These are phyloP conservation scores for Drosophila leontia DNA, from an alignment of 1,140 invertebrate species.

Conservation along the genomic window DNA sequence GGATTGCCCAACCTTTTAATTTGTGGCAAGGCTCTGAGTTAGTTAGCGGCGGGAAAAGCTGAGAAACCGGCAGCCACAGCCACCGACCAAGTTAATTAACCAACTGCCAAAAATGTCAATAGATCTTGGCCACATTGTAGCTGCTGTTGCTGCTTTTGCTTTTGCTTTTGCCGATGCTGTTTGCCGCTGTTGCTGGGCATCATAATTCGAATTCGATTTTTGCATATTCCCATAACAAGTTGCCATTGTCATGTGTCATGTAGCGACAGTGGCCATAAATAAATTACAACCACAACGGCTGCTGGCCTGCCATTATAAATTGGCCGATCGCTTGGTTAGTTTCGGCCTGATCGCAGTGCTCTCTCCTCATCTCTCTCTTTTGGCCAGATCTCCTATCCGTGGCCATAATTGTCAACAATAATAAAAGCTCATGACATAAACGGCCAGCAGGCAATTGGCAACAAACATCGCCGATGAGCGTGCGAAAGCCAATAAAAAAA, in stretches of 20 bases:
- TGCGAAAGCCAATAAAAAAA: slow-evolving; percentile 41
- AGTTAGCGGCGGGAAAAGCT: slow-evolving; percentile 58
- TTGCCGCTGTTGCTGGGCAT: slow-evolving; percentile 61
- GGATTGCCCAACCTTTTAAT: slow-evolving; percentile 80
- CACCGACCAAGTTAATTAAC: slow-evolving; percentile 79
- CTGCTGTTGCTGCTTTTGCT: slow-evolving; percentile 16
- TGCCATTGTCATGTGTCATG: slow-evolving; percentile 82
- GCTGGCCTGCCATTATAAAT: slow-evolving; percentile 72
- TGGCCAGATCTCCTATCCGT: slow-evolving; percentile 19
- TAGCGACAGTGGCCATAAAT: slow-evolving; percentile 80
- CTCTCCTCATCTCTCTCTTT: slow-evolving; percentile 33
- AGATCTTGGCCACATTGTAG: slow-evolving; percentile 50
- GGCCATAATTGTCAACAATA: slow-evolving; percentile 79
- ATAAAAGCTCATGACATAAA: slow-evolving; percentile 68
- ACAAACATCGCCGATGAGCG: slow-evolving; percentile 52
- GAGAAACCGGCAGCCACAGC: slow-evolving; percentile 36
- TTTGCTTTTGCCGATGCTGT: slow-evolving; percentile 29
- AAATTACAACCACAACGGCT: slow-evolving; percentile 75
- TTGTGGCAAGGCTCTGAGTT: slow-evolving; percentile 69
- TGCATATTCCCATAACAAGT: slow-evolving; percentile 83
- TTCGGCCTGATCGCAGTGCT: slow-evolving; percentile 19
- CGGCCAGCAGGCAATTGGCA: slow-evolving; percentile 51
- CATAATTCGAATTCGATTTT: slow-evolving; percentile 81
- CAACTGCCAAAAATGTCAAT: slow-evolving; percentile 84
- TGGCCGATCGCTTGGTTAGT: slow-evolving; percentile 52